These are phyloP conservation scores for Antechinus flavipes DNA, from an alignment of 2,113 vertebrate species.

Conservation along the genomic window DNA sequence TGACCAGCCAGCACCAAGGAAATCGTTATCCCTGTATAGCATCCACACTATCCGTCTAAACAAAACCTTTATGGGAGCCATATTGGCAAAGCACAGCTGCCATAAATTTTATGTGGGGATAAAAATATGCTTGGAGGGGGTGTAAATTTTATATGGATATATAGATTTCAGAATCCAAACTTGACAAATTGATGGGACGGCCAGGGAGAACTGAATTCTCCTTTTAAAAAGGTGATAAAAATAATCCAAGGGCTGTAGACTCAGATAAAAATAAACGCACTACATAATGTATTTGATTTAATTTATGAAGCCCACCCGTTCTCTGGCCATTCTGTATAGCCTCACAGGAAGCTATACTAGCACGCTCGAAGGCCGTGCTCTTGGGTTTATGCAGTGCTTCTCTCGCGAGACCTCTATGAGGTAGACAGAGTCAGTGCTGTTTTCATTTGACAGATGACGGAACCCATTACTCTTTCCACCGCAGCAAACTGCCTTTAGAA, in stretches of 20 bases:
- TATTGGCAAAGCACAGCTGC: conserved; percentile 82
- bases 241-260: conserved; percentile 78
- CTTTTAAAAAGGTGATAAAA: conserved; percentile 79
- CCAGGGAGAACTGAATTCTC: conserved; percentile 63
- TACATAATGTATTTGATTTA: conserved; percentile 83
- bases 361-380: neutral
- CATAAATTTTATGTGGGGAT: conserved; percentile 82
- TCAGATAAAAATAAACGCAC: conserved; percentile 83
- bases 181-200: conserved; percentile 80
- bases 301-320: conserved; percentile 82
- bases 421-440: neutral
- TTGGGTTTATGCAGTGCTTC: neutral
- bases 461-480: neutral
- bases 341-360: conserved; percentile 40
- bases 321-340: conserved; percentile 66
- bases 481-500: neutral
- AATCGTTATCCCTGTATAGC: conserved; percentile 54
- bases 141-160: conserved; percentile 81
- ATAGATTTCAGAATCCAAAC: conserved; percentile 82
- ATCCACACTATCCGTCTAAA: conserved; percentile 69
- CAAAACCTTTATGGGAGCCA: conserved; percentile 82
- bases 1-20: conserved; percentile 49
- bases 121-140: conserved; percentile 82
- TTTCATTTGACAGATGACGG: neutral
- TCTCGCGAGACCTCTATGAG: neutral